Conservation (phyloP, 2,888 invertebrate species). For the Drosophila kuntzei region DNA sequence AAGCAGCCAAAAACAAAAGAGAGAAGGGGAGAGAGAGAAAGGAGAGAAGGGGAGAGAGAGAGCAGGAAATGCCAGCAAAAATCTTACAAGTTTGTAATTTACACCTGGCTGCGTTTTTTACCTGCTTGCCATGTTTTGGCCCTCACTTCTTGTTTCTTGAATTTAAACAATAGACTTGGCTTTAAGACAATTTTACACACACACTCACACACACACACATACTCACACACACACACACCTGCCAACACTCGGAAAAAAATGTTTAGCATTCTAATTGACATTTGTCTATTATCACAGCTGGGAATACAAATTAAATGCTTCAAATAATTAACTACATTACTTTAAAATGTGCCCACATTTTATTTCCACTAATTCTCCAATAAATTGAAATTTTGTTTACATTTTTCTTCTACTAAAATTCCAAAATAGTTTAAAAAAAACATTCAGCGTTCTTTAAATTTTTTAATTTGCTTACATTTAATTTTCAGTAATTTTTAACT, state of each 20-base stretch:
- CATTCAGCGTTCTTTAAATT: too few relatives aligned
- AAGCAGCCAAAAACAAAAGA: not conserved
- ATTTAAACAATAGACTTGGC: slow-evolving; percentile 35
- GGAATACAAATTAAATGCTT: not conserved
- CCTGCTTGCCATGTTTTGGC: slow-evolving; percentile 33
- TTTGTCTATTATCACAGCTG: not conserved
- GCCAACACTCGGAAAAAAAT: not conserved
- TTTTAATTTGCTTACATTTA: too few relatives aligned
- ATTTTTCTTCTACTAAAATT: too few relatives aligned
- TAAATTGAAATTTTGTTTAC: too few relatives aligned
- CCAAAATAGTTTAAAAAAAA: too few relatives aligned
- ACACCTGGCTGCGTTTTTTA: slow-evolving; percentile 73
- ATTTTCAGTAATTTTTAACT: too few relatives aligned
- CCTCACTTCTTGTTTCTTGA: slow-evolving; percentile 7
- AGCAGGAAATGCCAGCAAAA: slow-evolving; percentile 70
- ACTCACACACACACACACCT: not conserved
- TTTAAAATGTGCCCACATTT: not conserved
- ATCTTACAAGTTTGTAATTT: slow-evolving; percentile 77
- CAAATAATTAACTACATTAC: not conserved
- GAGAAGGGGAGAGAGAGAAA: not conserved
- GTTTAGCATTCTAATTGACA: not conserved
- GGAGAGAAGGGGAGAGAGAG: not conserved
- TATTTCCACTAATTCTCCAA: not conserved
- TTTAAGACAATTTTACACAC: slow-evolving; percentile 30
- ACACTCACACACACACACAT: slow-evolving; percentile 5